Evolutionary conservation across 1,140 invertebrate species (phyloP).

Genomic region (Pseudachorutes palmiensis): DNA sequence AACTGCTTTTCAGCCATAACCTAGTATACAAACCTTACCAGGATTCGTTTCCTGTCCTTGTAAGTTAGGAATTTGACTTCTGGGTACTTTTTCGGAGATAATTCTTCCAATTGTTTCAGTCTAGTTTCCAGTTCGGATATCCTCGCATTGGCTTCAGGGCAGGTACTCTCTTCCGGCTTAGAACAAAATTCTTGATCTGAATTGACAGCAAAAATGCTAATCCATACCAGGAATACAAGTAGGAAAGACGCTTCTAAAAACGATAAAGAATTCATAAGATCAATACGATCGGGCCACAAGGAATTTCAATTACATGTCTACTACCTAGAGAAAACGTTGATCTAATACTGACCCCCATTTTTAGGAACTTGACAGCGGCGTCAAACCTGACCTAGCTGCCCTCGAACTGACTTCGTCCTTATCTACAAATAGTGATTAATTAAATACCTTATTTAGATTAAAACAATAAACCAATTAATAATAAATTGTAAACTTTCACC

Average conservation of each 20-base stretch:
- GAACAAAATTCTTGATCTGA: background rate
- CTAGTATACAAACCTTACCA: slow-evolving; percentile 51
- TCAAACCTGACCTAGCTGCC: too few relatives aligned
- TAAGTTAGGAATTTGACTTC: slow-evolving; percentile 83
- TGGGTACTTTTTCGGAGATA: slow-evolving; percentile 74
- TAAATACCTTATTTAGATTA: too few relatives aligned
- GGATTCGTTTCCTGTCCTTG: slow-evolving; percentile 77
- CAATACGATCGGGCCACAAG: too few relatives aligned
- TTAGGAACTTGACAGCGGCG: too few relatives aligned
- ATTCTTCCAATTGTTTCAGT: slow-evolving; percentile 58
- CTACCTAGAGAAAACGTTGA: too few relatives aligned
- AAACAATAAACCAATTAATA: too few relatives aligned
- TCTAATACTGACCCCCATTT: too few relatives aligned
- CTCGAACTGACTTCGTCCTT: too few relatives aligned
- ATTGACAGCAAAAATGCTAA: background rate
- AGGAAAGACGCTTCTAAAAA: background rate
- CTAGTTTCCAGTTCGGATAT: slow-evolving; percentile 63
- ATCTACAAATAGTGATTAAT: too few relatives aligned
- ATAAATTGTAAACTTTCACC: too few relatives aligned
- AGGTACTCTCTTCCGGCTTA: background rate
- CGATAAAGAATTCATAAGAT: too few relatives aligned
- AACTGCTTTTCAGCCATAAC: background rate
- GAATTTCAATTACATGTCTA: too few relatives aligned
- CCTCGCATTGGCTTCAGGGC: slow-evolving; percentile 30
- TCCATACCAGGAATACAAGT: background rate